Conservation (phyloP, 1,140 invertebrate species). For the Campoletis sonorensis region DNA sequence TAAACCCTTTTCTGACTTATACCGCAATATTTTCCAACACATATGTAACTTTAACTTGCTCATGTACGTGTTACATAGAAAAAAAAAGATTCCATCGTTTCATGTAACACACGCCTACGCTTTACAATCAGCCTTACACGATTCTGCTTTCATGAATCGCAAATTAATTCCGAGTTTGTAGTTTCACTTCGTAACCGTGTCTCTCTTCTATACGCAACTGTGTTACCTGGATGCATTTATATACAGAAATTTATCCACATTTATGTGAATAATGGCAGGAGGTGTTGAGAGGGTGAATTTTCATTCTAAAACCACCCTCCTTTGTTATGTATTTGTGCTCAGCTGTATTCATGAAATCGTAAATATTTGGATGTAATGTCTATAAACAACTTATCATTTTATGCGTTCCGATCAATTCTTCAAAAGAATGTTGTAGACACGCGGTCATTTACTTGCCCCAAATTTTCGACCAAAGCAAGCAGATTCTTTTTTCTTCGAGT, state of each 20-base stretch:
- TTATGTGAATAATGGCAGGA: not conserved
- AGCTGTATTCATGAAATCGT: not conserved
- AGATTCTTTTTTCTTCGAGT: no score
- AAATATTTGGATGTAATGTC: not conserved
- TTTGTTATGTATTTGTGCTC: not conserved
- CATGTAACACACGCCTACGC: conserved; percentile 28
- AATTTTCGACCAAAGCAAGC: no score
- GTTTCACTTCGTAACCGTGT: not conserved
- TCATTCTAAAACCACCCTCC: not conserved
- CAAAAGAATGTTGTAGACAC: not conserved
- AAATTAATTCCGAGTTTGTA: conserved; percentile 40
- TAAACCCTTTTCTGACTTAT: conserved; percentile 2
- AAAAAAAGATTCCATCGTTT: not conserved
- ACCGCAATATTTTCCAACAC: conserved; percentile 17
- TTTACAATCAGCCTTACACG: conserved; percentile 44
- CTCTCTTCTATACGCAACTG: not conserved
- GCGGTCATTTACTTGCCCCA: no score
- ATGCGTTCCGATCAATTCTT: not conserved
- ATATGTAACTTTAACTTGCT: not conserved
- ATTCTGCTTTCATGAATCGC: conserved; percentile 42
- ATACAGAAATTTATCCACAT: no score
- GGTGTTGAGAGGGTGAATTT: conserved; percentile 23
- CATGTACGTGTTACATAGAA: not conserved
- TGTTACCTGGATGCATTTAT: not conserved
- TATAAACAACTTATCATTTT: not conserved